Evolutionary conservation across 2,113 vertebrate species (phyloP), one percentile per base, ranked within the genome.

Genomic region (Ramphastos sulfuratus): DNA sequence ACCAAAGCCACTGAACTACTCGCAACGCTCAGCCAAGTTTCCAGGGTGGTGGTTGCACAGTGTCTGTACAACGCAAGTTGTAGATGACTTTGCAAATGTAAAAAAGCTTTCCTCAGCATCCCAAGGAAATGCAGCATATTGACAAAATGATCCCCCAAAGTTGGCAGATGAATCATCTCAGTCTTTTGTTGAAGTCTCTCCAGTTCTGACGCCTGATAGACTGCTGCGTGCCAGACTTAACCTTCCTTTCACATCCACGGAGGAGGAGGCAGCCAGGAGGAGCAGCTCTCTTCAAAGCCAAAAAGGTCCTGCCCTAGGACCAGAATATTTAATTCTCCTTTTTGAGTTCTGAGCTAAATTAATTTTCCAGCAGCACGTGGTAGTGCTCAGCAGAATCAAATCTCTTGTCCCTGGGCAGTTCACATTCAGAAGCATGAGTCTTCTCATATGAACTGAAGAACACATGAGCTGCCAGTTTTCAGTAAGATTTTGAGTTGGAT

Each of bases 81-180:
- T 27, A 55, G 27, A 27, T 28, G 54, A 55, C 54, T 55, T 27
- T 27, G 50, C 50, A 52, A 24, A 52, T 25, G 50, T 52, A 23
- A 25, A 52, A 52, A 28, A 55, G 54, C 54, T 55, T 28, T 55
- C 8, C 54, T 55, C 54, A 55, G 54, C 27, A 55, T 16, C 54
- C 89, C 89, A 87, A 87, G 82, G 56, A 70, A 87, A 65, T 64
- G 39, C 50, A 87, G 82, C 60, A 78, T 65, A 72, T 77, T 92
- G 91, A 85, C 82, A 93, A 48, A 93, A 83, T 83, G 54, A 92
- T 33, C 85, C 85, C 85, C 77, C 75, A 60, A 80, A 81, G 87
- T 74, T 69, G 89, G 83, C 76, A 93, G 93, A 89, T 87, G 87
- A 96, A 85, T 90, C 87, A 85, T 54, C 71, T 35, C 75, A 85